phyloP scores from a whole-genome alignment of 2,797 vertebrate species.

The Clarias laeviceps region DNA sequence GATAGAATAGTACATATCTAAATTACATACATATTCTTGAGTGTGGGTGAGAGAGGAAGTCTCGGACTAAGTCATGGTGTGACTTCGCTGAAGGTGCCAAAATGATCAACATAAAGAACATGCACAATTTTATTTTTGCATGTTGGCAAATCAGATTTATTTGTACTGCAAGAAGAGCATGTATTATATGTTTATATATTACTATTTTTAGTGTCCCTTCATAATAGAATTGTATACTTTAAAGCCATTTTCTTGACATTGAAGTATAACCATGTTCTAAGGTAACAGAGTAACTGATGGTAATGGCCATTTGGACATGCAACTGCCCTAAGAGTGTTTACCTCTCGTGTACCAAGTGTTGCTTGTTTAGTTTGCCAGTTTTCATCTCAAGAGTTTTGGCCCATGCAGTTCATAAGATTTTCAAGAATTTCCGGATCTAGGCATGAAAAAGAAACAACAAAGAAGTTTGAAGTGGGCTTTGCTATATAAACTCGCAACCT shows the following conservation, averaged over 20 bases:
- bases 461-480: background rate
- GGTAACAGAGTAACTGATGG: background rate
- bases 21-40: conserved; percentile 56
- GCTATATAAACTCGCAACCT: background rate
- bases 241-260: background rate
- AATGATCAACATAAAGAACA: conserved; percentile 23
- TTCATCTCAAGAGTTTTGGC: background rate
- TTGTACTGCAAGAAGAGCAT: background rate
- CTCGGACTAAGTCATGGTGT: conserved; percentile 53
- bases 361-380: background rate
- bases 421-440: background rate
- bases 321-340: background rate
- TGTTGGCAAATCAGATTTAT: conserved; percentile 12
- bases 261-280: background rate
- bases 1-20: conserved; percentile 52
- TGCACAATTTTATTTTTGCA: background rate
- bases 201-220: background rate
- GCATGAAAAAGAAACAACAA: background rate
- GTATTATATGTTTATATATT: background rate
- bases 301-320: background rate
- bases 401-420: background rate
- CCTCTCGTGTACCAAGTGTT: background rate
- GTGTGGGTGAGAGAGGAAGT: conserved; percentile 57
- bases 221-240: background rate
- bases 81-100: conserved; percentile 43